Evolutionary conservation across 1,140 invertebrate genomes (phyloP).

Genomic region (Dendroctonus ponderosae): DNA sequence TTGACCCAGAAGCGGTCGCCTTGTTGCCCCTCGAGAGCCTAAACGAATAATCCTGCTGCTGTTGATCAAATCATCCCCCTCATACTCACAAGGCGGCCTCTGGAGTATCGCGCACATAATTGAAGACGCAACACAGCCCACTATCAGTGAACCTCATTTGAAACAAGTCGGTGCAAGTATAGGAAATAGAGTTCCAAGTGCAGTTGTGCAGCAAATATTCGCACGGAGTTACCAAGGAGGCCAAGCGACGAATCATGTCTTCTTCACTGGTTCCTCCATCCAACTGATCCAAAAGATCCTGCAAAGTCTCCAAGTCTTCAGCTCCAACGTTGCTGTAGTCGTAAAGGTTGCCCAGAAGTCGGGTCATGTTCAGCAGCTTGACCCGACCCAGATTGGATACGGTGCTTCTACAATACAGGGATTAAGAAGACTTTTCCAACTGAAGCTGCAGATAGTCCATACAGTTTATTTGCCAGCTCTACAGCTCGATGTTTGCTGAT

Average conservation of each 20-base stretch:
- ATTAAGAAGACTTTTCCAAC: too few relatives aligned
- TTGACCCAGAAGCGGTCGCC: not conserved
- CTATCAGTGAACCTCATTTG: conserved; percentile 52
- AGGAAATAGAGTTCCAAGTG: conserved; percentile 48
- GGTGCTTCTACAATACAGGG: too few relatives aligned
- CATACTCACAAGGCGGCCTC: conserved; percentile 7
- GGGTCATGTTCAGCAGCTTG: conserved; percentile 10
- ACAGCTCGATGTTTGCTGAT: conserved; percentile 51
- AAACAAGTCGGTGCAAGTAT: conserved; percentile 54
- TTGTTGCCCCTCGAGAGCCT: not conserved
- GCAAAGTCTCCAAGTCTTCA: conserved; percentile 21
- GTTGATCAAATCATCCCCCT: not conserved
- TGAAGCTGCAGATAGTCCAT: conserved; percentile 29
- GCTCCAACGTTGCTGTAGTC: conserved; percentile 28
- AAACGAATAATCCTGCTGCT: too few relatives aligned
- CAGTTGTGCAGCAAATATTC: conserved; percentile 54
- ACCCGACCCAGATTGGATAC: too few relatives aligned
- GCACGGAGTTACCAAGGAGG: conserved; percentile 57
- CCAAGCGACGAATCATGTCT: conserved; percentile 12
- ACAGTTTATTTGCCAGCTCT: conserved; percentile 47
- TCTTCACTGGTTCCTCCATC: conserved; percentile 1
- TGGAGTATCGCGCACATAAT: conserved; percentile 48
- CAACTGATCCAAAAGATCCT: conserved; percentile 32
- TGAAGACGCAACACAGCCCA: conserved; percentile 62
- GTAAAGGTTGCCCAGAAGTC: conserved; percentile 37